Evolutionary conservation across 2,888 invertebrate genomes (phyloP).

Genomic region (Idaea straminata): DNA sequence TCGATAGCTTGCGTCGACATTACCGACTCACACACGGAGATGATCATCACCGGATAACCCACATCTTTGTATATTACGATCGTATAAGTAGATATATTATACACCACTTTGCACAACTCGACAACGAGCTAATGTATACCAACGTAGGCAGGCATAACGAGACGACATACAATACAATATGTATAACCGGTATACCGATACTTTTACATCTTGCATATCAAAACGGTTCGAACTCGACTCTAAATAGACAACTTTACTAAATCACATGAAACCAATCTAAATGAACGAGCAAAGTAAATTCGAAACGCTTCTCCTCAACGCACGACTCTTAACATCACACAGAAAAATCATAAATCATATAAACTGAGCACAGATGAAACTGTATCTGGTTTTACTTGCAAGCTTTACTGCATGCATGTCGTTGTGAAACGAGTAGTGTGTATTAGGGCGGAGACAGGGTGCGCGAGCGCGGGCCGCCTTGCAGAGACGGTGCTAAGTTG

Average conservation of each 20-base stretch:
- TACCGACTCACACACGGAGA: constrained; percentile 59
- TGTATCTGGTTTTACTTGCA: constrained; percentile 79
- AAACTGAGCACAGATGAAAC: constrained; percentile 79
- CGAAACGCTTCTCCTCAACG: constrained; percentile 81
- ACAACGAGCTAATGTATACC: constrained; percentile 62
- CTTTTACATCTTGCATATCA: constrained; percentile 75
- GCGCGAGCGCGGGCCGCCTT: constrained; percentile 28
- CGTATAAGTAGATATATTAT: constrained; percentile 66
- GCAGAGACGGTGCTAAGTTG: constrained; percentile 15
- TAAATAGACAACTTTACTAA: constrained; percentile 68
- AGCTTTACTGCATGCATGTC: constrained; percentile 79
- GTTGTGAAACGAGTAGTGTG: constrained; percentile 74
- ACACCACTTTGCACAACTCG: constrained; percentile 78
- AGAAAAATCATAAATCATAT: constrained; percentile 77
- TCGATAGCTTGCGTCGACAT: constrained; percentile 49
- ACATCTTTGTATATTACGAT: constrained; percentile 75
- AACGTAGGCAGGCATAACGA: constrained; percentile 55
- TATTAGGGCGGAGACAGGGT: constrained; percentile 39
- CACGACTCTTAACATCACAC: constrained; percentile 80
- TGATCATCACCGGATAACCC: constrained; percentile 67
- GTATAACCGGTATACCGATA: constrained; percentile 58
- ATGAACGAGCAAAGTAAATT: constrained; percentile 76
- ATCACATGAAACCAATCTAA: constrained; percentile 68
- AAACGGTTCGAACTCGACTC: constrained; percentile 71
- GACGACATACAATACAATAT: constrained; percentile 60